Evolutionary conservation across 2,797 vertebrate genomes (phyloP), one percentile per base, ranked within the genome.

Genomic region (Sciurus vulgaris): DNA sequence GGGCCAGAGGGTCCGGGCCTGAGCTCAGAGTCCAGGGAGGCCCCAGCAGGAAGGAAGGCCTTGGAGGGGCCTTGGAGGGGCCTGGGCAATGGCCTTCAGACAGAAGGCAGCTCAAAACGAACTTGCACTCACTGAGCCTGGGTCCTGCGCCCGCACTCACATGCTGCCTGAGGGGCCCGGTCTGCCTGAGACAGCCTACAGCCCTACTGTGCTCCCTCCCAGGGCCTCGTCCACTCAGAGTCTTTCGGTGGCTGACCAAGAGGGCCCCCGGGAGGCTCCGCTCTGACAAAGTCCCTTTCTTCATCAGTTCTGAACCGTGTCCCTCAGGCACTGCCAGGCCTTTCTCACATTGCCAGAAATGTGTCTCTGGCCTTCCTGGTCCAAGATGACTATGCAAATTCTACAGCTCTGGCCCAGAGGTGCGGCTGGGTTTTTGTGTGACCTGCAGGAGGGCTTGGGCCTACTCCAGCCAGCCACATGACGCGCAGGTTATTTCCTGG

Each of bases 281-380:
- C 89, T 65, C 79, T 24, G 15, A 44, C 77, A 84, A 81, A 56
- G 18, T 51, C 56, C 49, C 51, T 82, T 95, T 88, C 59, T 70
- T 79, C 5, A 0, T 22, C 13, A 26, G 86, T 70, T 35, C 78
- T 38, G 41, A 56, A 24, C 74, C 26, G 24, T 47, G 47, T 30
- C 38, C 79, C 86, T 20, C 33, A 1, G 83, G 33, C 83, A 5
- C 72, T 5, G 49, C 81, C 41, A 17, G 69, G 86, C 70, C 73
- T 76, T 24, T 20, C 69, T 30, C 61, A 38, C 0, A 0, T 41
- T 73, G 73, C 74, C 86, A 76, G 59, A 76, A 65, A 78, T 18
- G 14, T 30, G 44, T 74, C 89, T 72, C 84, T 24, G 81, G 70
- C 44, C 61, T 81, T 89, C 89, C 38, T 33, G 11, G 59, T 72